Percentiles rank a stretch among this genome's conserved stretches.
Evolutionary conservation across 2,113 vertebrate genomes (phyloP).

Genomic region (Pagrus major): DNA sequence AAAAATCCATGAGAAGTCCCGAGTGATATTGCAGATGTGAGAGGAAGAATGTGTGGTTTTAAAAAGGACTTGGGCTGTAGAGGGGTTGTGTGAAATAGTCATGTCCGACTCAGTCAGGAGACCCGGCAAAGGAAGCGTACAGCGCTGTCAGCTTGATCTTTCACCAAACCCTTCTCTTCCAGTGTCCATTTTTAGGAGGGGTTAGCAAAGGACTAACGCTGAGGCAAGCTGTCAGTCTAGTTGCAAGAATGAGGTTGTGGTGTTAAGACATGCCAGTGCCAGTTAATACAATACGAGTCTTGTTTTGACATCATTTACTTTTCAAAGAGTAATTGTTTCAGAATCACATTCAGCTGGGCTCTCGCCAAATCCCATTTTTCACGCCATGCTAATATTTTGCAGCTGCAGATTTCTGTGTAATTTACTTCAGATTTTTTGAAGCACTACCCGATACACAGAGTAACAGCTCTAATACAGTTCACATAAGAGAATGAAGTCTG

Average conservation of each 20-base stretch:
- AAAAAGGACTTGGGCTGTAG: conserved; percentile 64
- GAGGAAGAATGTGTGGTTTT: conserved; percentile 60
- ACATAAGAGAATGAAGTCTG: not conserved
- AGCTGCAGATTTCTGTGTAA: not conserved
- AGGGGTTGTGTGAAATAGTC: conserved; percentile 64
- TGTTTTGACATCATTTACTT: not conserved
- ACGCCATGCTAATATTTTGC: not conserved
- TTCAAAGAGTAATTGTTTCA: not conserved
- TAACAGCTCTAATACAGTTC: not conserved
- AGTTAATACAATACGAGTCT: not conserved
- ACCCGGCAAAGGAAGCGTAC: conserved; percentile 6
- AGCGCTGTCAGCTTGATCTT: conserved; percentile 58
- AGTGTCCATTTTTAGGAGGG: conserved; percentile 41
- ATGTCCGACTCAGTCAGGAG: conserved; percentile 61
- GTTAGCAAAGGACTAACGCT: conserved; percentile 21
- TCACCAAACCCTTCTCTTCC: conserved; percentile 38
- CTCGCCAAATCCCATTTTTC: not conserved
- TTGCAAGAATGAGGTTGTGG: not conserved
- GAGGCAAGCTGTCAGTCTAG: conserved; percentile 32
- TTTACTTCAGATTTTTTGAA: not conserved
- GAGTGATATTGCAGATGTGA: conserved; percentile 56
- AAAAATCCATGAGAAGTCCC: conserved; percentile 63
- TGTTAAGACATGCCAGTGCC: not conserved
- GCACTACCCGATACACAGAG: not conserved
- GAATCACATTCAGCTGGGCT: not conserved